Evolutionary conservation across 2,113 vertebrate genomes (phyloP).

Genomic region (Tragelaphus imberbis): DNA sequence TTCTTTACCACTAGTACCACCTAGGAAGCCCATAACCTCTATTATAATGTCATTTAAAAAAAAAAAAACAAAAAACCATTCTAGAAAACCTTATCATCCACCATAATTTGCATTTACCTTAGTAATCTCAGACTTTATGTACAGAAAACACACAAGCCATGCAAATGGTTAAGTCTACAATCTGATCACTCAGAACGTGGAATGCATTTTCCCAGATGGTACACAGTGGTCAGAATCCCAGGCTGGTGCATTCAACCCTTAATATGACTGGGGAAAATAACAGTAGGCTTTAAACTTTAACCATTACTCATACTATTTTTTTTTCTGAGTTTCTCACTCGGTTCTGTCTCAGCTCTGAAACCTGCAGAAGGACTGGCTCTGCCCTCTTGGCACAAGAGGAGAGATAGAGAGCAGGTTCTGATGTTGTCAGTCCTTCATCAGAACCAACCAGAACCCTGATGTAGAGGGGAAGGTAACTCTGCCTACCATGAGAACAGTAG

Average conservation of each 20-base stretch:
- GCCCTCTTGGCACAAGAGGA: neutral
- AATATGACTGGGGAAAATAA: neutral
- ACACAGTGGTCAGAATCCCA: neutral
- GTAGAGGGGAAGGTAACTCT: neutral
- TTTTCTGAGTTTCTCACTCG: neutral
- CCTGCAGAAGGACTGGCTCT: neutral
- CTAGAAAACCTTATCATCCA: neutral
- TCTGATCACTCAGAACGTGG: neutral
- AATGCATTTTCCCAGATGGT: neutral
- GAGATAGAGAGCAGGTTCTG: neutral
- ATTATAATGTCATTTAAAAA: neutral
- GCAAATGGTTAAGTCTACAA: neutral
- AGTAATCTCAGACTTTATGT: neutral
- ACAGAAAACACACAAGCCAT: neutral
- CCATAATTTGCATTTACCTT: neutral
- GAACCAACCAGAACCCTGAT: neutral
- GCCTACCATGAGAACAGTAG: neutral
- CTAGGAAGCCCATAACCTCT: neutral
- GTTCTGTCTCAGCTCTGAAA: neutral
- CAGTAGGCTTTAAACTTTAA: neutral
- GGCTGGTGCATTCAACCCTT: neutral
- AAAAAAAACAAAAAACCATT: neutral
- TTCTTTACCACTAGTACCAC: neutral
- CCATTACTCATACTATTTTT: neutral
- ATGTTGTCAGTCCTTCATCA: neutral